Evolutionary conservation across 2,888 invertebrate genomes (phyloP).

Genomic region (Drymonia ruficornis): DNA sequence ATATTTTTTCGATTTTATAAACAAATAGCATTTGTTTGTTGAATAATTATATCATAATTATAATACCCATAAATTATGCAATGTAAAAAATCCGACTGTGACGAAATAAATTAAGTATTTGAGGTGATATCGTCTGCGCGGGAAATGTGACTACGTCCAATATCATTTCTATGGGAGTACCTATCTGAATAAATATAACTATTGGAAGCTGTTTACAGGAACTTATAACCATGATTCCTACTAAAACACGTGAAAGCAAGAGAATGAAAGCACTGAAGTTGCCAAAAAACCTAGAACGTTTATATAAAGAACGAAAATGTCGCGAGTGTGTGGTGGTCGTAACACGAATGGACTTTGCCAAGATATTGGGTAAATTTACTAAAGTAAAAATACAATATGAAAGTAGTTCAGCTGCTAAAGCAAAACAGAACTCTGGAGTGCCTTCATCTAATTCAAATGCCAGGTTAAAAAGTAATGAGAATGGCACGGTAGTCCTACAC

Average conservation of each 20-base stretch:
- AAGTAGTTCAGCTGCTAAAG: constrained; percentile 60
- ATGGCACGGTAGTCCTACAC: constrained; percentile 74
- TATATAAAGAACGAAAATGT: constrained; percentile 75
- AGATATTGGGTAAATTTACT: constrained; percentile 79
- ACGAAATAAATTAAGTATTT: constrained; percentile 32
- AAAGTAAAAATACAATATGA: constrained; percentile 81
- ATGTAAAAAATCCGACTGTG: constrained; percentile 32
- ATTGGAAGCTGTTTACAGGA: constrained; percentile 13
- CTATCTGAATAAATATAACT: constrained; percentile 29
- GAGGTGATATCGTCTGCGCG: constrained; percentile 68
- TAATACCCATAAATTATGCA: constrained; percentile 26
- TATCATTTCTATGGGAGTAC: constrained; percentile 47
- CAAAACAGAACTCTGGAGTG: constrained; percentile 45
- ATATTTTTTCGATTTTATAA: constrained; percentile 44
- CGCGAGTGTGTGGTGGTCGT: constrained; percentile 75
- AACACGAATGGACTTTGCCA: constrained; percentile 80
- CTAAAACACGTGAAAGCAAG: constrained; percentile 61
- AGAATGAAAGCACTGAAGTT: constrained; percentile 60
- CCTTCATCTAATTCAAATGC: constrained; percentile 52
- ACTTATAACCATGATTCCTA: constrained; percentile 63
- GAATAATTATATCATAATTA: constrained; percentile 16
- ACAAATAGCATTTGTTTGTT: constrained; percentile 29
- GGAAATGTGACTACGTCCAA: constrained; percentile 76
- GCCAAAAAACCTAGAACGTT: constrained; percentile 67
- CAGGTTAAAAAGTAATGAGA: constrained; percentile 73